Conservation (phyloP, 2,113 vertebrate genomes). For the Anser cygnoides region DNA sequence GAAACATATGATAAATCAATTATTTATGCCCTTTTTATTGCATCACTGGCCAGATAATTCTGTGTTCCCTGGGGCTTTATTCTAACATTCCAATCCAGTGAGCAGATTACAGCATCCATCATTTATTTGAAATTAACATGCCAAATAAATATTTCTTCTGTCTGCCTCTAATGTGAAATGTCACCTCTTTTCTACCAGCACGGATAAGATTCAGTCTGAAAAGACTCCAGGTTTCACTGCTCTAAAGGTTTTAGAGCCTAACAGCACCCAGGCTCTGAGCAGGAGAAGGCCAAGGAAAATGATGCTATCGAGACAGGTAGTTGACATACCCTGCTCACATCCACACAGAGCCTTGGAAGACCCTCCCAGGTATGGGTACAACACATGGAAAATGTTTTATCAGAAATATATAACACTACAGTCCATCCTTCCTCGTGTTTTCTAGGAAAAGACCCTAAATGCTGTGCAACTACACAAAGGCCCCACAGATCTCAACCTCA, state of each 20-base stretch:
- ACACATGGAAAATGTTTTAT: not conserved
- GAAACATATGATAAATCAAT: slow-evolving; percentile 24
- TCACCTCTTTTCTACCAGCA: not conserved
- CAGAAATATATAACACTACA: not conserved
- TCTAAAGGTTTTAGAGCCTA: not conserved
- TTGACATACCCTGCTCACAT: not conserved
- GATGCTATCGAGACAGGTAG: not conserved
- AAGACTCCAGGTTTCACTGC: not conserved
- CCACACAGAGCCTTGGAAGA: not conserved
- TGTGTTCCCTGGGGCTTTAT: not conserved
- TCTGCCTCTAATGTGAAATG: not conserved
- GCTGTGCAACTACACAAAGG: not conserved
- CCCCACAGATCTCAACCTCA: not conserved
- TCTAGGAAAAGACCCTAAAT: not conserved
- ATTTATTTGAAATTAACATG: slow-evolving; percentile 27
- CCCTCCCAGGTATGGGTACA: no score
- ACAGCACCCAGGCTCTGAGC: not conserved
- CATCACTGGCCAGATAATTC: slow-evolving; percentile 7
- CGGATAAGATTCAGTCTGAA: not conserved
- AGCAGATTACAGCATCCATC: slow-evolving; percentile 36
- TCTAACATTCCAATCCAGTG: slow-evolving; percentile 9
- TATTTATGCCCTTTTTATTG: slow-evolving; percentile 35
- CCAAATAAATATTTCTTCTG: slow-evolving; percentile 37
- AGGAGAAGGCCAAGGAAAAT: not conserved
- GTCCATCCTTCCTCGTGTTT: not conserved